Conservation (phyloP, 2,888 invertebrate species). For the Ceraclea dissimilis region DNA sequence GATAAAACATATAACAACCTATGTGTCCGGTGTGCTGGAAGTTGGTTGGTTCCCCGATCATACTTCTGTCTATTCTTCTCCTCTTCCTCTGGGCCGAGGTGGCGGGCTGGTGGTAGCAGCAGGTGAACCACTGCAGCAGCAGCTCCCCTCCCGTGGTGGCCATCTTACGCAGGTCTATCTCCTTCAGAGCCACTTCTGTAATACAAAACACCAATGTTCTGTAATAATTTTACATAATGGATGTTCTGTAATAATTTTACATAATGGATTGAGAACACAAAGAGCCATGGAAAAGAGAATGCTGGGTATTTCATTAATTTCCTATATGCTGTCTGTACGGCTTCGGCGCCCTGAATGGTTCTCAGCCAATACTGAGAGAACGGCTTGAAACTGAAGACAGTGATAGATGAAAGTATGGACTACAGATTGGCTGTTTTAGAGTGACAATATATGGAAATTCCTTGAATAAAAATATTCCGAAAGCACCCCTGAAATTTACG, state of each 20-base stretch:
- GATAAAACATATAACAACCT: conserved; percentile 32
- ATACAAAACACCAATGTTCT: no score
- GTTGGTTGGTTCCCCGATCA: conserved; percentile 94
- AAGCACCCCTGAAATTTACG: no score
- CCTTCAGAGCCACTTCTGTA: conserved; percentile 7
- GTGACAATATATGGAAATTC: no score
- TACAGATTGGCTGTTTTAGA: no score
- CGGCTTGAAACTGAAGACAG: no score
- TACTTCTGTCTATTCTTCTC: conserved; percentile 80
- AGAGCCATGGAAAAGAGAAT: background rate
- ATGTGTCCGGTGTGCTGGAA: conserved; percentile 83
- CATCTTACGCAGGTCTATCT: conserved; percentile 8
- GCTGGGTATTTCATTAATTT: no score
- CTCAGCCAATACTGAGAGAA: no score
- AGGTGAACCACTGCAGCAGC: conserved; percentile 65
- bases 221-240: conserved; percentile 1
- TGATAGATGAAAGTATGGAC: no score
- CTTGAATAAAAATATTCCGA: no score
- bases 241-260: background rate
- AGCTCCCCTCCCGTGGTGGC: conserved; percentile 16
- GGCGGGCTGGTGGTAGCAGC: conserved; percentile 77
- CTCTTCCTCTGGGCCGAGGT: conserved; percentile 64
- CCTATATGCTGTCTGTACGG: no score
- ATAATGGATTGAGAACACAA: background rate
- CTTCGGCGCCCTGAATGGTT: no score